Base-by-base conservation (phyloP, 53 echinoderm and acorn worm genomes). In the Temnopleurus reevesii region DNA sequence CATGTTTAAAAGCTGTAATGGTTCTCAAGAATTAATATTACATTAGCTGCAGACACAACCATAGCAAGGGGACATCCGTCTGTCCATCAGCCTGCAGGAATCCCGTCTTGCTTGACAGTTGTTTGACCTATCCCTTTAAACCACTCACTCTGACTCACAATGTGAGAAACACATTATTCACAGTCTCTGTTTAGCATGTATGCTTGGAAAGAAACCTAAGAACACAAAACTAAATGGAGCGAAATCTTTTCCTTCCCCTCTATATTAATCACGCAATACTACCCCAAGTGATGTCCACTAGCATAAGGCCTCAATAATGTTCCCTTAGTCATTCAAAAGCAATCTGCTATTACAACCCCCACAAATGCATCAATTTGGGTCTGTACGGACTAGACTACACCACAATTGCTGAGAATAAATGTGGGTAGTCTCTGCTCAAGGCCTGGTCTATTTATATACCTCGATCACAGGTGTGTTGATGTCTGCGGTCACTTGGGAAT, bases 81-180 rank as follows among this genome's bases (percentile, higher is more conserved):
- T 56, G 56, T 17, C 17, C 24, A 5, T 56, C 15, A 23, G 56
- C 56, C 24, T 15, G 56, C 8, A n/a, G 56, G 56, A 7, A 56
- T 24, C 21, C 4, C 5, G n/a, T 24, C n/a, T 19, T 38, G 71
- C 4, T 41, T 66, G 71, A 66, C 19, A 38, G 71, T 27, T 79
- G 49, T 79, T 49, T 79, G 79, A 49, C 79, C 79, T 29, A 28
- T 79, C 79, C 79, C 79, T 79, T 79, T 79, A 79, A 79, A 79
- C 79, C 29, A 79, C 27, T 79, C 79, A 79, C 28, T 29, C 45
- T 79, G 79, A 79, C 13, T 79, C 79, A 79, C 13, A 13, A 3
- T 49, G 27, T 46, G 79, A 79, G 49, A 79, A 79, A 43, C 49
- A 28, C 79, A 71, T 71, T 71, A 71, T 71, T 38, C 19, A 41